Evolutionary conservation across 2,113 vertebrate species (phyloP), one percentile per base, ranked within the genome.

Genomic region (Hymenochirus boettgeri): DNA sequence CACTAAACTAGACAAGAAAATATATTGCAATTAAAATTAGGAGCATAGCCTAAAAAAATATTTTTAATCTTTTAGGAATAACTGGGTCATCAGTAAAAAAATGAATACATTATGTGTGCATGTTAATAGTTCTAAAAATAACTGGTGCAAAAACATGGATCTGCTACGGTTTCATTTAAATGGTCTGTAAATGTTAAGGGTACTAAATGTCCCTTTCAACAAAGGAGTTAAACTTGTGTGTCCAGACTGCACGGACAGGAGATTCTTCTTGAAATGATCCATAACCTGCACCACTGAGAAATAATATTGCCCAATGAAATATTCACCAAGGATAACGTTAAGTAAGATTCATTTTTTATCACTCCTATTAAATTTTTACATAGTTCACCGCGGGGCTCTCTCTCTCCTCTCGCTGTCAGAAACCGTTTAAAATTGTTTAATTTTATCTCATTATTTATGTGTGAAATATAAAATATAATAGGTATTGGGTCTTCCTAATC

Each of bases 351-450:
- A 60, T 37, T 55, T 70, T 39, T 5, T 70, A 39, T 24, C 57
- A 67, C 61, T 59, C 31, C 39, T 23, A 57, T 46, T 9, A 37
- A 1, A 9, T 23, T 8, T 59, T 46, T 15, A 24, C 29, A 18
- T 17, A 50, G 50, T 15, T 54, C 42, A 37, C 12, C 1, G 46
- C 51, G 51, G 31, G 65, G n/a, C n/a, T n/a, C 21, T 19, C 6
- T 25, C 8, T 21, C 1, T 29, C 1, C 31, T 19, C 63, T 39
- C 7, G 3, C 3, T 19, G 15, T n/a, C 51, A 58, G 29, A 27
- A 57, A 65, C 55, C 63, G 51, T 50, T 58, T 50, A 57, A 55
- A 29, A 66, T 51, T 58, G 63, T 50, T 58, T 66, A 50, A 58
- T 58, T 58, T 66, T 26, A 21, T 22, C 53, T 57, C 53, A 47